A percentile compares a stretch with the other conserved stretches of the same genome.
phyloP scores from a whole-genome alignment of 2,888 invertebrate genomes.

The Sympetrum striolatum region DNA sequence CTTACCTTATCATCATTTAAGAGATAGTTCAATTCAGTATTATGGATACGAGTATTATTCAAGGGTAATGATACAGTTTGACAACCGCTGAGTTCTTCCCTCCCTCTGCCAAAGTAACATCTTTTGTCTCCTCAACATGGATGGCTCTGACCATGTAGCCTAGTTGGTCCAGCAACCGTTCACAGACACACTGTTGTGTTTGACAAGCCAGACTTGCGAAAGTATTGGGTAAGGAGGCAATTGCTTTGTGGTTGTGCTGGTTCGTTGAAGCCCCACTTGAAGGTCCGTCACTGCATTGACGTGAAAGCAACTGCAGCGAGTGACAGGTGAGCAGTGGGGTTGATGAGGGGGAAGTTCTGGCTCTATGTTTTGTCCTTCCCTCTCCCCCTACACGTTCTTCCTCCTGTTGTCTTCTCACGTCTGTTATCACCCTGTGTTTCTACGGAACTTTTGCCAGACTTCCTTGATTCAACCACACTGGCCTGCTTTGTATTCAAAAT shows the following conservation, averaged over 20 bases:
- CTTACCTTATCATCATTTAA: too few species aligned
- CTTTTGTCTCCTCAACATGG: not conserved
- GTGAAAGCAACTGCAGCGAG: not conserved
- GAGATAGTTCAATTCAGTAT: too few species aligned
- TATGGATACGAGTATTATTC: too few species aligned
- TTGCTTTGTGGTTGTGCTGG: conserved; percentile 29
- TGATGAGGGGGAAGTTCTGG: conserved; percentile 41
- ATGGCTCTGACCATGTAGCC: not conserved
- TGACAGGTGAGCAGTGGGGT: conserved; percentile 39
- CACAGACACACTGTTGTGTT: conserved; percentile 4
- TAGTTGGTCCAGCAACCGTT: not conserved
- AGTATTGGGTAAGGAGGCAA: conserved; percentile 35
- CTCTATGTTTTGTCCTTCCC: not conserved
- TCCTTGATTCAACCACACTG: conserved; percentile 16
- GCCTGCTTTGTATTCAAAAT: not conserved
- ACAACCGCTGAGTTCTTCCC: too few species aligned
- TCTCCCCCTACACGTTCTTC: conserved; percentile 2
- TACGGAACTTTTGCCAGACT: conserved; percentile 1
- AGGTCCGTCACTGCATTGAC: not conserved
- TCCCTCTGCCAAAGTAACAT: too few species aligned
- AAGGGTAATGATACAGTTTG: too few species aligned
- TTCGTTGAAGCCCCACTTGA: conserved; percentile 11
- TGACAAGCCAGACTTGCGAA: conserved; percentile 18
- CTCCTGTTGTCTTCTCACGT: not conserved
- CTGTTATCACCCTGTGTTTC: not conserved